Percentiles rank a stretch among this genome's conserved stretches.
phyloP scores from a whole-genome alignment of 2,113 vertebrate genomes.

The Lepus europaeus region DNA sequence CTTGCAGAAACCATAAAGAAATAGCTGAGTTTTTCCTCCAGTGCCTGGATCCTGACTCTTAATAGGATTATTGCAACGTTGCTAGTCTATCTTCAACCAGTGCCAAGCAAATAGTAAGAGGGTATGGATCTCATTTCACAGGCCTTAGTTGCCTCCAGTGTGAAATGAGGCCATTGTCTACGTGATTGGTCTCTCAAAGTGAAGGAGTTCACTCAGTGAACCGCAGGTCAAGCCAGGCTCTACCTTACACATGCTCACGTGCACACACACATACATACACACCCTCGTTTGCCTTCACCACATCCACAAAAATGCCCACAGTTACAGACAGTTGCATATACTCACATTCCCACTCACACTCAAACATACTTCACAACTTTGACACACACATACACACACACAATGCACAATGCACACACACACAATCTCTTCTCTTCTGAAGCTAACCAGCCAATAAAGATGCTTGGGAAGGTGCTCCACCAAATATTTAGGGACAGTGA shows the following conservation, averaged over 20 bases:
- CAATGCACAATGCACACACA: background rate
- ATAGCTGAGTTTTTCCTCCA: constrained; percentile 75
- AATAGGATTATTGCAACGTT: constrained; percentile 74
- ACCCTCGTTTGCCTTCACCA: background rate
- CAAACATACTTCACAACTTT: constrained; percentile 42
- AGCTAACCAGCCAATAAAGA: constrained; percentile 40
- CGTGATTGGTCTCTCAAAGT: constrained; percentile 32
- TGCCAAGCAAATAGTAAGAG: constrained; percentile 2
- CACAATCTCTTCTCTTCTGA: background rate
- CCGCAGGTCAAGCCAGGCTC: background rate
- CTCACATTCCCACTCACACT: background rate
- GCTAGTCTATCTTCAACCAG: constrained; percentile 26
- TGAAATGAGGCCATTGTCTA: constrained; percentile 28
- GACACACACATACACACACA: background rate
- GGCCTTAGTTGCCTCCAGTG: constrained; percentile 25
- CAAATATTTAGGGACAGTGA: constrained; percentile 32
- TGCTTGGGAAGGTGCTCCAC: background rate
- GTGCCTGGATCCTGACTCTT: constrained; percentile 68
- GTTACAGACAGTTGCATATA: background rate
- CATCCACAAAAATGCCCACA: background rate
- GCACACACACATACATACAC: background rate
- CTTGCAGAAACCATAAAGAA: constrained; percentile 80
- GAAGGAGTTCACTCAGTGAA: constrained; percentile 32
- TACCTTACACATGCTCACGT: background rate
- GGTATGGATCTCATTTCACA: constrained; percentile 56